Percentiles rank a stretch among this genome's conserved stretches.
Evolutionary conservation across 2,888 invertebrate genomes (phyloP).

Genomic region (Anoplius nigerrimus): DNA sequence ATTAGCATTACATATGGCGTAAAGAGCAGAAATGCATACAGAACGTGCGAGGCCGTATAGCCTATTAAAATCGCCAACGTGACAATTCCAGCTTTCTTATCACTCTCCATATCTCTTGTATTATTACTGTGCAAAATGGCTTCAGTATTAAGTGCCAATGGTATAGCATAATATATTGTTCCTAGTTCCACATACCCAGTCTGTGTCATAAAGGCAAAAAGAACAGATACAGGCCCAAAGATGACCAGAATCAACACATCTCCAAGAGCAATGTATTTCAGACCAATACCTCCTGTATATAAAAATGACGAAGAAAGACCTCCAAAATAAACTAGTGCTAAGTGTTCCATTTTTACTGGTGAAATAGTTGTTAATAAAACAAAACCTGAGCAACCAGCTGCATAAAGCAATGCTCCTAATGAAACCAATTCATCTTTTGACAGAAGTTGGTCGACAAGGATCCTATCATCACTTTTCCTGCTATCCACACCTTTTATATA

Average conservation of each 20-base stretch:
- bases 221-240: slow-evolving; percentile 95
- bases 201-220: slow-evolving; percentile 95
- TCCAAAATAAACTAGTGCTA: slow-evolving; percentile 96
- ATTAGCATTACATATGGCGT: slow-evolving; percentile 93
- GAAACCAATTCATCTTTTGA: slow-evolving; percentile 89
- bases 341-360: slow-evolving; percentile 94
- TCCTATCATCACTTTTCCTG: slow-evolving; percentile 94
- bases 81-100: slow-evolving; percentile 92
- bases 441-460: slow-evolving; percentile 94
- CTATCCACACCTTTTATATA: slow-evolving; percentile 96
- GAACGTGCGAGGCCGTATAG: slow-evolving; percentile 91
- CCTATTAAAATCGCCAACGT: slow-evolving; percentile 96
- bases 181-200: slow-evolving; percentile 94
- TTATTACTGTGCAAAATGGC: slow-evolving; percentile 97
- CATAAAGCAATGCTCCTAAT: slow-evolving; percentile 91
- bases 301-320: slow-evolving; percentile 95
- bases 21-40: slow-evolving; percentile 93
- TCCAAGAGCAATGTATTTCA: slow-evolving; percentile 96
- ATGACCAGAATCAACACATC: slow-evolving; percentile 94
- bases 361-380: slow-evolving; percentile 86
- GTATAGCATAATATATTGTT: slow-evolving; percentile 94
- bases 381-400: slow-evolving; percentile 90
- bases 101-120: slow-evolving; percentile 92
- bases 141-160: slow-evolving; percentile 94
- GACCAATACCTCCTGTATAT: slow-evolving; percentile 97